These are phyloP conservation scores for Kuschelorhynchus macadamiae DNA, from an alignment of 2,888 invertebrate species.

Conservation along the genomic window DNA sequence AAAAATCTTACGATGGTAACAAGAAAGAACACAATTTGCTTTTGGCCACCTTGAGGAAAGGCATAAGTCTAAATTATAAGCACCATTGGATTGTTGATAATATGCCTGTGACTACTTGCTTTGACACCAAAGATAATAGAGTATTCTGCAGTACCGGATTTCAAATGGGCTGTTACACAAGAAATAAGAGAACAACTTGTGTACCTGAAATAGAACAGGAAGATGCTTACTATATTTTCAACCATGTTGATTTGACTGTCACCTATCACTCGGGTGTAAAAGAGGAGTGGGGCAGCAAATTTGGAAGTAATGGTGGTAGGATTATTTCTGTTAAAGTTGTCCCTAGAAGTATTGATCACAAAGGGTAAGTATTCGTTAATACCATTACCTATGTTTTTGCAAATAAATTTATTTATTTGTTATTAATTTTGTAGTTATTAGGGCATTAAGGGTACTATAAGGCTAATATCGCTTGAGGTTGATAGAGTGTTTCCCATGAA, in stretches of 20 bases:
- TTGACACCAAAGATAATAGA: slow-evolving; percentile 75
- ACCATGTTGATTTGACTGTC: slow-evolving; percentile 95
- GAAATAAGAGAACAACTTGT: slow-evolving; percentile 61
- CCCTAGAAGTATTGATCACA: slow-evolving; percentile 65
- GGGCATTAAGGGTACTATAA: no score
- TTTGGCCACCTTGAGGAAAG: slow-evolving; percentile 88
- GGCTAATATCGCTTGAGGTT: no score
- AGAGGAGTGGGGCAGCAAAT: slow-evolving; percentile 89
- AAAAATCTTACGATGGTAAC: slow-evolving; percentile 79
- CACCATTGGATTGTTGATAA: slow-evolving; percentile 99
- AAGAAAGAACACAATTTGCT: slow-evolving; percentile 73
- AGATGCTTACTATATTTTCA: slow-evolving; percentile 92
- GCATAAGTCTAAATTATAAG: slow-evolving; percentile 93
- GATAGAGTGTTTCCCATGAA: no score
- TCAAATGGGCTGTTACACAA: slow-evolving; percentile 90
- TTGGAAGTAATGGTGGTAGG: slow-evolving; percentile 87
- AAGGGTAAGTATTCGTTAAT: slow-evolving; percentile 59
- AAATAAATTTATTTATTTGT: no score
- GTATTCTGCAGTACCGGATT: slow-evolving; percentile 94
- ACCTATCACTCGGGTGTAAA: slow-evolving; percentile 91
- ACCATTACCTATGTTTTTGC: no score
- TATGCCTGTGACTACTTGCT: slow-evolving; percentile 99
- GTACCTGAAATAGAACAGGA: slow-evolving; percentile 62
- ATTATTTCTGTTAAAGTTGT: slow-evolving; percentile 85
- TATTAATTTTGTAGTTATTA: no score